Percentiles rank a stretch among this genome's conserved stretches.
Evolutionary conservation across 2,113 vertebrate genomes (phyloP).

Genomic region (Hemiscyllium ocellatum): DNA sequence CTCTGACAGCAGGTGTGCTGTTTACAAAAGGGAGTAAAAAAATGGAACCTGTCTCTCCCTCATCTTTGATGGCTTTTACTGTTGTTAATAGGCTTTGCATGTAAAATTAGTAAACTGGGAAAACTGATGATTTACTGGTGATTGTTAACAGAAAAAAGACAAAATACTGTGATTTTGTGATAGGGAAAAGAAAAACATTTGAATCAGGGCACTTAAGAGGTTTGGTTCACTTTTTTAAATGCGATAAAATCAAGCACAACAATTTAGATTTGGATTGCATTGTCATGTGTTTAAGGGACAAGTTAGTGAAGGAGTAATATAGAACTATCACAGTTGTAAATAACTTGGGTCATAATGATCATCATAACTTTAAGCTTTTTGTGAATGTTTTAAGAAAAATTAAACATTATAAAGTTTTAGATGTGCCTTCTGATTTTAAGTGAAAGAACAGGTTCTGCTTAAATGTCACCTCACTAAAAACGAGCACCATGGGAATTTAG

Average conservation of each 20-base stretch:
- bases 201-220: not conserved
- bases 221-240: not conserved
- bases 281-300: not conserved
- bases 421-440: not conserved
- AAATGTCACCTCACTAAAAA: not conserved
- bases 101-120: no score
- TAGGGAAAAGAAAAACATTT: not conserved
- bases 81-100: no score
- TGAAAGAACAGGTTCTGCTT: not conserved
- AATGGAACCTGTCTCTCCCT: no score
- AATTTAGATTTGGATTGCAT: no score
- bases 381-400: not conserved
- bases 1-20: not conserved
- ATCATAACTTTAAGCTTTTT: not conserved
- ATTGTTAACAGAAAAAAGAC: no score
- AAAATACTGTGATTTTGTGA: no score
- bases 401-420: not conserved
- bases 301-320: not conserved
- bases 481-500: not conserved
- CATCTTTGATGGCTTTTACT: no score
- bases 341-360: no score
- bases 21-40: not conserved
- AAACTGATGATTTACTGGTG: no score
- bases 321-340: not conserved
- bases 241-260: not conserved